Evolutionary conservation across 1,140 invertebrate genomes (phyloP).

Genomic region (Drosophila parabipectinata): DNA sequence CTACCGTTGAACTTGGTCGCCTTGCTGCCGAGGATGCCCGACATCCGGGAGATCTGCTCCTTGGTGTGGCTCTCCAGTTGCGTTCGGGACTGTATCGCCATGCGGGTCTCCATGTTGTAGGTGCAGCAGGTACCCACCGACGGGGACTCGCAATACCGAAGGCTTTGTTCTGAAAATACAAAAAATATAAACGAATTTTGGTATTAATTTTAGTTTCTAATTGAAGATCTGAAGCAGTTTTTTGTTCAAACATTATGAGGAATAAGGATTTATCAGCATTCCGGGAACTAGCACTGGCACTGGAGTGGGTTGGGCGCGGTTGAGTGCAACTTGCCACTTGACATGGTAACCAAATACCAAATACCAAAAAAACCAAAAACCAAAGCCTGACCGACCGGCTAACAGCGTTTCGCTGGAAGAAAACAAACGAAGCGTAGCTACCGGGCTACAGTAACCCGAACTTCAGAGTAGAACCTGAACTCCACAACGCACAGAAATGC

Average conservation of each 20-base stretch:
- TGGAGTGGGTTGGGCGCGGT: neutral
- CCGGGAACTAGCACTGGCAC: slow-evolving; percentile 38
- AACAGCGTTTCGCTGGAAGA: slow-evolving; percentile 59
- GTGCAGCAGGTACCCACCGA: slow-evolving; percentile 82
- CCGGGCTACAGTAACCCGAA: slow-evolving; percentile 55
- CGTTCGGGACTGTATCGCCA: slow-evolving; percentile 79
- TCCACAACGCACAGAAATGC: neutral
- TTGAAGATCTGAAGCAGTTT: slow-evolving; percentile 12
- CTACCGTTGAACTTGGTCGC: slow-evolving; percentile 85
- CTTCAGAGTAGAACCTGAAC: slow-evolving; percentile 15
- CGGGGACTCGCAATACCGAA: slow-evolving; percentile 79
- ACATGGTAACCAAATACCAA: slow-evolving; percentile 76
- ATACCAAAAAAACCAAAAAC: slow-evolving; percentile 39
- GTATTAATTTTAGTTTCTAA: neutral
- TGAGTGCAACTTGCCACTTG: slow-evolving; percentile 58
- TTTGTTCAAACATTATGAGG: slow-evolving; percentile 48
- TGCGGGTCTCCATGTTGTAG: slow-evolving; percentile 79
- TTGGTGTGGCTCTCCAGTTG: slow-evolving; percentile 78
- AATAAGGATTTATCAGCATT: slow-evolving; percentile 42
- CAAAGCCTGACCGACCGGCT: slow-evolving; percentile 45
- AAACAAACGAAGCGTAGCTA: slow-evolving; percentile 74
- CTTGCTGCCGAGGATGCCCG: slow-evolving; percentile 83
- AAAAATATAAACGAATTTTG: neutral
- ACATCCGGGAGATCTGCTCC: slow-evolving; percentile 84
- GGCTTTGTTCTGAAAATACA: slow-evolving; percentile 68